Percentiles rank a stretch among this genome's conserved stretches.
Evolutionary conservation across 2,113 vertebrate species (phyloP).

Genomic region (Centropus bengalensis): DNA sequence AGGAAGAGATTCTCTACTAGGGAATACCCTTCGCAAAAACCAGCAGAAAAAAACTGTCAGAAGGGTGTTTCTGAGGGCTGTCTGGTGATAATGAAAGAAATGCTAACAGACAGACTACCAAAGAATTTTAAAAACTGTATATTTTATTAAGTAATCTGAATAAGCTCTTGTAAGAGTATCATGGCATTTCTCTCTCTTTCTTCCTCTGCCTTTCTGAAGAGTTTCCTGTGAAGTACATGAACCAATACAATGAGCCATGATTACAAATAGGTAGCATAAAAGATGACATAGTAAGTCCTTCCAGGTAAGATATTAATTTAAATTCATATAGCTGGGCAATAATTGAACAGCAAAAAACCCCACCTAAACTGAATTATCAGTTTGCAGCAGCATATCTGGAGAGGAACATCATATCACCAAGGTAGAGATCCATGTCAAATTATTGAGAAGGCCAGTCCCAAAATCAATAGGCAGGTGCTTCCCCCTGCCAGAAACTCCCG

Average conservation of each 20-base stretch:
- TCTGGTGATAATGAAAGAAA: not conserved
- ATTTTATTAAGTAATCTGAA: not conserved
- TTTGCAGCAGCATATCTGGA: not conserved
- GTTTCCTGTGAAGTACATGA: not conserved
- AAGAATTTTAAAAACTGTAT: not conserved
- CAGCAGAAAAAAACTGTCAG: not conserved
- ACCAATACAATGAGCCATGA: not conserved
- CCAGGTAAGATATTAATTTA: not conserved
- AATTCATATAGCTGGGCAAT: not conserved
- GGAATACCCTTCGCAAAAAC: not conserved
- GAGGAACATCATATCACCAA: not conserved
- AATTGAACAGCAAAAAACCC: not conserved
- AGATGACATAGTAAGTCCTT: not conserved
- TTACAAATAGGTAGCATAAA: not conserved
- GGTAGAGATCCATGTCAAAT: not conserved
- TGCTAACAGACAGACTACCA: not conserved
- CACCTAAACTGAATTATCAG: not conserved
- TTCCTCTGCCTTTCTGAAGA: not conserved
- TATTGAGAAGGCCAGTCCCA: not conserved
- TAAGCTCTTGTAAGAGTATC: not conserved
- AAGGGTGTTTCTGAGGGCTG: not conserved
- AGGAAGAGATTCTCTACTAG: not conserved
- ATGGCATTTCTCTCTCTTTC: not conserved
- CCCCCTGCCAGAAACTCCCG: not conserved
- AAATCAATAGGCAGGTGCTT: not conserved